Evolutionary conservation across 2,113 vertebrate genomes (phyloP), one percentile per base, ranked within the genome.

Genomic region (Pimephales promelas): DNA sequence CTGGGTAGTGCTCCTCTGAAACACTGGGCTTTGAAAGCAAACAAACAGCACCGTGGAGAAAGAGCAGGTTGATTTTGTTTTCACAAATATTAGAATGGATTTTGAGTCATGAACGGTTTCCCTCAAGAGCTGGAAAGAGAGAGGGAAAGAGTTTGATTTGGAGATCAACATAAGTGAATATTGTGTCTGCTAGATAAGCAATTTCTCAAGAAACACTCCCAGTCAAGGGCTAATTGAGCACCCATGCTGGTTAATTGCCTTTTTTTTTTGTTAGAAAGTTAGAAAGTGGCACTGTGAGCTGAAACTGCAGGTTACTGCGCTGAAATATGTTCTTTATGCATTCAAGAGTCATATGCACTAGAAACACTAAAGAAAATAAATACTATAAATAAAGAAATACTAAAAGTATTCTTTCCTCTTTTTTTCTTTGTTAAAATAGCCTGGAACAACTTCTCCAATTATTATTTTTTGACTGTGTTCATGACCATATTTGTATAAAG

Each of bases 1-100:
- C 71, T 64, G 26, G 40, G 81, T 36, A 45, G 10, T 31, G 36
- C 10, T 79, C 13, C 2, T 26, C 47, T 77, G 20, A 71, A 85
- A 89, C 72, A 26, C 22, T 28, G 3, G 47, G 64, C 59, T 86
- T 82, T 54, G 66, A 85, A 87, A 81, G 89, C 89, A 92, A 92
- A 90, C 89, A 90, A 93, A 90, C 84, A 88, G 83, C 83, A 61
- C 18, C 26, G 85, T 90, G 89, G 84, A 87, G 91, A 94, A 92
- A 56, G 18, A 88, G 88, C 86, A 28, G 11, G 87, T 79, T 86
- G 88, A 90, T 91, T 90, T 88, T 83, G 61, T 92, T 94, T 92
- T 89, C 92, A 91, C 89, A 62, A 87, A 92, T 91, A 92, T 92
- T 93, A 93, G 84, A 76, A 61, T 64, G 90, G 91, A 91, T 93